Percentiles rank a stretch among this genome's conserved stretches.
Conservation (phyloP, 1,140 invertebrate genomes). For the Caenorhabditis briggsae region DNA sequence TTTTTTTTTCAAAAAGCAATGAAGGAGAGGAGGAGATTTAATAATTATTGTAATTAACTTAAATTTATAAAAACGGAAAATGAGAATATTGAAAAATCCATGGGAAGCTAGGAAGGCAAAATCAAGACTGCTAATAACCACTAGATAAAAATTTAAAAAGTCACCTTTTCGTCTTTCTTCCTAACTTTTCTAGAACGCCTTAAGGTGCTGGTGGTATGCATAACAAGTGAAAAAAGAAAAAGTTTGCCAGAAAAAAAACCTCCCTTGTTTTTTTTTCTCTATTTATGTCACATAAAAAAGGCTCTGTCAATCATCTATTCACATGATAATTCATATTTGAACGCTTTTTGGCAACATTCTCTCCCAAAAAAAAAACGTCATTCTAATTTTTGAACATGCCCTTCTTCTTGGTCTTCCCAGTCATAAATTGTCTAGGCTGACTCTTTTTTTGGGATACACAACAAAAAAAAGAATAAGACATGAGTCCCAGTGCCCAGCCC, state of each 20-base stretch:
- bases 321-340: slow-evolving; percentile 53
- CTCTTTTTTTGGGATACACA: not conserved
- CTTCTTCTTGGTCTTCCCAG: not conserved
- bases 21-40: not conserved
- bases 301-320: slow-evolving; percentile 42
- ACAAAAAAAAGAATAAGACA: not conserved
- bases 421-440: slow-evolving; percentile 7
- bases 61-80: not conserved
- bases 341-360: not conserved
- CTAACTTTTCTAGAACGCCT: not conserved
- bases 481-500: not conserved
- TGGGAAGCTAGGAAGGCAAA: too few relatives aligned
- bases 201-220: not conserved
- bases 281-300: not conserved
- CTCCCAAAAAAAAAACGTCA: not conserved
- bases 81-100: too few relatives aligned
- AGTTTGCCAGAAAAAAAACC: not conserved
- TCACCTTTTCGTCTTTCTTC: not conserved
- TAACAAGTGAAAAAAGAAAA: not conserved
- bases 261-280: not conserved
- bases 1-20: not conserved
- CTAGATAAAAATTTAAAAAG: too few relatives aligned
- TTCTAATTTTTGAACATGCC: slow-evolving; percentile 24
- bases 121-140: not conserved
- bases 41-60: not conserved